Conservation (phyloP, 2,888 invertebrate species). For the Eristalis intricaria region DNA sequence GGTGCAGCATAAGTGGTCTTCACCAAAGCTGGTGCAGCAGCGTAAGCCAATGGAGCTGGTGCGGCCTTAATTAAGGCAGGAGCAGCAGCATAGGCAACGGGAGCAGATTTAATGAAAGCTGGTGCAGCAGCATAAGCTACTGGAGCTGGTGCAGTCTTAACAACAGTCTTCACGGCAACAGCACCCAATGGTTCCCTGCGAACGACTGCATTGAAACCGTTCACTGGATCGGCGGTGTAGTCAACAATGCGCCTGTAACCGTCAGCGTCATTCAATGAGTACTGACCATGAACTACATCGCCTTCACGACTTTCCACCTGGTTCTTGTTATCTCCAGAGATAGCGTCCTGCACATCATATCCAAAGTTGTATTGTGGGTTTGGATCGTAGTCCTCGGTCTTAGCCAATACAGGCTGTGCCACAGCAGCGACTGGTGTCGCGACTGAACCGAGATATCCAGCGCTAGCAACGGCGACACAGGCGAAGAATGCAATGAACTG, state of each 20-base stretch:
- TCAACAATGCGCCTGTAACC: conserved; percentile 83
- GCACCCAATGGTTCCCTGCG: conserved; percentile 80
- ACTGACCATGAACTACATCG: conserved; percentile 82
- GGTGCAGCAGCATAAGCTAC: conserved; percentile 38
- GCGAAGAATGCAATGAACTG: conserved; percentile 73
- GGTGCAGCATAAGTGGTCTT: conserved; percentile 21
- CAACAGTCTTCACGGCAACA: conserved; percentile 53
- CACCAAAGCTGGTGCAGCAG: conserved; percentile 1
- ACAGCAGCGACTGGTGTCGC: conserved; percentile 37
- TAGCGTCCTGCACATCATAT: conserved; percentile 81
- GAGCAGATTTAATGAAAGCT: conserved; percentile 31
- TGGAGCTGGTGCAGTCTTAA: not conserved
- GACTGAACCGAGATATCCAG: conserved; percentile 73
- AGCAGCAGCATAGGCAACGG: conserved; percentile 38
- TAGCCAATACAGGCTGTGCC: conserved; percentile 65
- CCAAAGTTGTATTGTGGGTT: conserved; percentile 81
- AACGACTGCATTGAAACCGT: conserved; percentile 83
- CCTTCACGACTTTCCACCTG: conserved; percentile 83
- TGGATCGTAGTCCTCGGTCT: conserved; percentile 76
- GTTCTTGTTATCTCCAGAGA: conserved; percentile 82
- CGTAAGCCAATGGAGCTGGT: conserved; percentile 40
- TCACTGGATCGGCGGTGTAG: conserved; percentile 82
- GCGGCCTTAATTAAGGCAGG: conserved; percentile 36
- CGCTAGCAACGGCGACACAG: conserved; percentile 74
- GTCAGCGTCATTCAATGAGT: conserved; percentile 82